Evolutionary conservation across 2,888 invertebrate genomes (phyloP), one percentile per base, ranked within the genome.

Genomic region (Oxyteleia sp.): DNA sequence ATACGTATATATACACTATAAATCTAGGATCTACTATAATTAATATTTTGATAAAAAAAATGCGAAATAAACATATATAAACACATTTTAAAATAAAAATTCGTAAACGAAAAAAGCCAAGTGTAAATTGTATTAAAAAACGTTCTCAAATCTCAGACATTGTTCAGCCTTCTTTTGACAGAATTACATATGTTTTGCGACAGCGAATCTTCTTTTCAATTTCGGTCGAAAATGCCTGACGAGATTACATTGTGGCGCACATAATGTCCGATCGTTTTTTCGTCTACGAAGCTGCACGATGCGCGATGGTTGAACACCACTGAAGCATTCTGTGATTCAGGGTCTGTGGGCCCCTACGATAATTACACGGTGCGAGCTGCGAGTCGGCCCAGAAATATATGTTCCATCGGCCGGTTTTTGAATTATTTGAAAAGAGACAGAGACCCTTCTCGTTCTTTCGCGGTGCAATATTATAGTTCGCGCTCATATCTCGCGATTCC

Each of bases 371-470:
- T 92, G 90, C 91, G 90, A 90, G 90, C 89, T 90, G 91, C 90
- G 90, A 90, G 90, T 84, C 90, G 89, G 89, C 88, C 89, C 89
- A 91, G 91, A 92, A 92, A 93, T 92, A 92, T 92, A 92, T 92
- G 92, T 93, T 93, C 93, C 92, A 93, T 93, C 93, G 92, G 92
- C 90, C 91, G 91, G 91, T 93, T 93, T 93, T 93, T 93, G 92
- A 93, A 93, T 93, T 93, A 93, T 93, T 93, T 92, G 93, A 93
- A 93, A 93, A 93, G 93, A 93, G 93, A 93, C 91, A 91, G 93
- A 92, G 88, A n/a, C 61, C 78, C 55, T 53, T 87, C 89, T 89
- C 84, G 84, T 79, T 75, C 69, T 53, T 68, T 75, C 84, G 82
- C 84, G 74, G 82, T 89, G 87, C 90, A 90, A 91, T 92, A 92